Conservation (phyloP, 2,797 vertebrate species). For the Threskiornis aethiopicus region DNA sequence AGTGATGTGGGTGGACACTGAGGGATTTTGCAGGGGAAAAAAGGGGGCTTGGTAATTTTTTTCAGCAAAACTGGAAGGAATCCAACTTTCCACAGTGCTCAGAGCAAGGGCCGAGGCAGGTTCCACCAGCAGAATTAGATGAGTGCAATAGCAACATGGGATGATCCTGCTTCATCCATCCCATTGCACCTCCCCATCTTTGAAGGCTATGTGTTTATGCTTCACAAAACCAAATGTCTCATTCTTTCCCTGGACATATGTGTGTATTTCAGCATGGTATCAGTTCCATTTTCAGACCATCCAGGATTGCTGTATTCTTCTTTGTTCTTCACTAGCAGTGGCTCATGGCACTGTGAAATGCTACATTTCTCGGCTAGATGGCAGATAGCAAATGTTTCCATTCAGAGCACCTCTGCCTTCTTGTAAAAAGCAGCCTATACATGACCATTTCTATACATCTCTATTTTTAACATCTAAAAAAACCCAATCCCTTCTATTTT, state of each 20-base stretch:
- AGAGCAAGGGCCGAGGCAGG: not conserved
- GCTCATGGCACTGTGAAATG: not conserved
- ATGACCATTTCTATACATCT: conserved; percentile 46
- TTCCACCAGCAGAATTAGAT: not conserved
- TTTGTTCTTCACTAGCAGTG: not conserved
- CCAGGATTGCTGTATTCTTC: not conserved
- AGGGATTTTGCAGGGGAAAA: not conserved
- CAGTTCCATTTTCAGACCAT: not conserved
- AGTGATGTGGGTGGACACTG: not conserved
- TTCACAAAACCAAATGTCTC: not conserved
- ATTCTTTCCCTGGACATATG: not conserved
- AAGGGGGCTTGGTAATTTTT: not conserved
- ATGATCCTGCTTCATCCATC: not conserved
- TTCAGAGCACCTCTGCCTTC: conserved; percentile 19
- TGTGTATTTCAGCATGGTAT: not conserved
- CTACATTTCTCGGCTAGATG: not conserved
- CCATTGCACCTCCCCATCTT: not conserved
- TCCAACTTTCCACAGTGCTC: not conserved
- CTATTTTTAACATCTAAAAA: conserved; percentile 72
- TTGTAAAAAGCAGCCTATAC: conserved; percentile 36
- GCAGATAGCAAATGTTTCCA: conserved; percentile 42
- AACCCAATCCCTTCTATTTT: conserved; percentile 68
- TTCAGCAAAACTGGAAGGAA: not conserved
- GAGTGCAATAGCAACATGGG: not conserved
- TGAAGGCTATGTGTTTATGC: not conserved